These are phyloP conservation scores for Phaenicophaeus curvirostris DNA, from an alignment of 2,797 vertebrate genomes.

Conservation along the genomic window DNA sequence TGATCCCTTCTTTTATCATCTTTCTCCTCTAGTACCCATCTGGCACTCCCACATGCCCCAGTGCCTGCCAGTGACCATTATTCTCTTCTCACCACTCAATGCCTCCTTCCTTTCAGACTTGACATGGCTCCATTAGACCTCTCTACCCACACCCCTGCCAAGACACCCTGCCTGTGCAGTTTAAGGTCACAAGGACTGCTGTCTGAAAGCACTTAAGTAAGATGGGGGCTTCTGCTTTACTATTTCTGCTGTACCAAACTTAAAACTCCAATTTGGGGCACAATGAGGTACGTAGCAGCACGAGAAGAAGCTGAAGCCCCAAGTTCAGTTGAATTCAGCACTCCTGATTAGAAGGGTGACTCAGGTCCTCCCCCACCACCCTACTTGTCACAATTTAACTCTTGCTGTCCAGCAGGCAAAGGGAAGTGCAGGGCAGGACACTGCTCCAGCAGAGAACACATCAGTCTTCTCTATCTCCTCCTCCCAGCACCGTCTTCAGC, in stretches of 20 bases:
- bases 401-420: background rate
- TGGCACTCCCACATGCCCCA: rapidly evolving
- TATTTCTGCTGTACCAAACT: background rate
- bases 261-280: background rate
- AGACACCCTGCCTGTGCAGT: background rate
- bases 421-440: conserved; percentile 19
- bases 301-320: background rate
- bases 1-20: background rate
- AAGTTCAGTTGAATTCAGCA: background rate
- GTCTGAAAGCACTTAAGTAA: background rate
- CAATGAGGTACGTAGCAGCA: rapidly evolving
- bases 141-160: background rate
- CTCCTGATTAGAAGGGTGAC: background rate
- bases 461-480: background rate
- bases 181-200: background rate
- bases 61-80: rapidly evolving
- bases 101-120: background rate
- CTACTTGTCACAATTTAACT: background rate
- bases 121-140: background rate
- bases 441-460: background rate
- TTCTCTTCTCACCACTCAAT: background rate
- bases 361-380: background rate
- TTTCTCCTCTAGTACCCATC: background rate
- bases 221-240: background rate
- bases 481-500: background rate